Conservation (phyloP, 2,113 vertebrate genomes). For the Emberiza fucata region DNA sequence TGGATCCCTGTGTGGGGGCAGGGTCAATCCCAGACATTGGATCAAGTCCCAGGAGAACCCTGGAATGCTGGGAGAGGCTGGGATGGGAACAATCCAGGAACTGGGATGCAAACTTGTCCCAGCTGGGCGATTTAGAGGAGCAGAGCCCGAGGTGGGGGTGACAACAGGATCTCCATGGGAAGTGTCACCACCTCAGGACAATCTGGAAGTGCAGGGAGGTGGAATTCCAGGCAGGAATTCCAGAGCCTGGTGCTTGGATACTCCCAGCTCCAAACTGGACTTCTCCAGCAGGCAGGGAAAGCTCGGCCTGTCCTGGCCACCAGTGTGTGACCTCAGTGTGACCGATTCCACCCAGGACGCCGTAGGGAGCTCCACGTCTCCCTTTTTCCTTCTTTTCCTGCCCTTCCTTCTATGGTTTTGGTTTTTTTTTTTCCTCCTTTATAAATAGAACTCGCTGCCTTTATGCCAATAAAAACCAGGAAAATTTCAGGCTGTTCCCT, state of each 20-base stretch:
- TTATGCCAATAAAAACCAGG: neutral
- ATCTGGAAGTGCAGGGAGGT: rapidly evolving
- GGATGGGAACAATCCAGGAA: neutral
- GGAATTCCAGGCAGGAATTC: neutral
- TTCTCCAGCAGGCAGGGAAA: neutral
- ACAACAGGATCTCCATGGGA: neutral
- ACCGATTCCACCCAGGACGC: rapidly evolving
- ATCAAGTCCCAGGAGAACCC: neutral
- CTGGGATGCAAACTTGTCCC: neutral
- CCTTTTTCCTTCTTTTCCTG: neutral
- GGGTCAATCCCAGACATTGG: neutral
- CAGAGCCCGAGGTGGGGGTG: neutral
- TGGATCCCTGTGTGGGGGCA: neutral
- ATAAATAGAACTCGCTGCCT: neutral
- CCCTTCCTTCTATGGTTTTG: too few species aligned
- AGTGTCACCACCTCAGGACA: too few species aligned
- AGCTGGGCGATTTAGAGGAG: rapidly evolving
- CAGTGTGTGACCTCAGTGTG: rapidly evolving
- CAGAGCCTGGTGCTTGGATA: rapidly evolving
- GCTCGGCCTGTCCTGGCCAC: neutral
- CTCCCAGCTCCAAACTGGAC: neutral
- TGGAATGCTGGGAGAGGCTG: rapidly evolving
- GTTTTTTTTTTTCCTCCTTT: neutral
- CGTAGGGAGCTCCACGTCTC: neutral
- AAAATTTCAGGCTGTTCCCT: neutral